Conservation (phyloP, 2,113 vertebrate species). For the Macquaria ambigua region DNA sequence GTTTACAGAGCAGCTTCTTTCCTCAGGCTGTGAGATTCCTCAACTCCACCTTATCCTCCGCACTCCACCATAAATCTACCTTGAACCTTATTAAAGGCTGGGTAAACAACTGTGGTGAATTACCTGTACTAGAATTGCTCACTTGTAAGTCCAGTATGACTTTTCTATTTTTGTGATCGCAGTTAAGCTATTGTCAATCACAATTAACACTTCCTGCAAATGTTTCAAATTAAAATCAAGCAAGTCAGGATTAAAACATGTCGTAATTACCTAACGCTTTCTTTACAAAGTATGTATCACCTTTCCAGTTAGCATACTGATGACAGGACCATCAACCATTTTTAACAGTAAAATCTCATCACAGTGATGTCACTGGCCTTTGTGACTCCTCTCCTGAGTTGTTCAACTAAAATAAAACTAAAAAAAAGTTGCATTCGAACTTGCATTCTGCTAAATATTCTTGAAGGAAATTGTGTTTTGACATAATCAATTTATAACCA, state of each 20-base stretch:
- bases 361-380: not conserved
- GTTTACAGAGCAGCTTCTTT: no score
- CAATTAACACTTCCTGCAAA: not conserved
- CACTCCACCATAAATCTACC: no score
- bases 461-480: no score
- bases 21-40: no score
- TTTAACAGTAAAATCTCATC: not conserved
- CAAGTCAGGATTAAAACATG: not conserved
- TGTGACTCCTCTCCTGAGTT: not conserved
- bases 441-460: not conserved
- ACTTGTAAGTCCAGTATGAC: not conserved
- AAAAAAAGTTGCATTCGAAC: no score
- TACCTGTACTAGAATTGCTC: not conserved
- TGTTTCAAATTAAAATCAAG: not conserved
- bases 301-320: not conserved
- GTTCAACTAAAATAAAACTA: not conserved
- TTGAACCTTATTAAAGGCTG: no score
- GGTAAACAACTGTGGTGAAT: not conserved
- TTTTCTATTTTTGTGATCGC: not conserved
- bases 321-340: not conserved
- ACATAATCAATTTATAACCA: no score
- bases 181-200: not conserved
- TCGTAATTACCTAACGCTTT: not conserved
- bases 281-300: not conserved
- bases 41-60: no score